Base-by-base conservation (phyloP, 2,113 vertebrate species). In the Rostratula benghalensis region DNA sequence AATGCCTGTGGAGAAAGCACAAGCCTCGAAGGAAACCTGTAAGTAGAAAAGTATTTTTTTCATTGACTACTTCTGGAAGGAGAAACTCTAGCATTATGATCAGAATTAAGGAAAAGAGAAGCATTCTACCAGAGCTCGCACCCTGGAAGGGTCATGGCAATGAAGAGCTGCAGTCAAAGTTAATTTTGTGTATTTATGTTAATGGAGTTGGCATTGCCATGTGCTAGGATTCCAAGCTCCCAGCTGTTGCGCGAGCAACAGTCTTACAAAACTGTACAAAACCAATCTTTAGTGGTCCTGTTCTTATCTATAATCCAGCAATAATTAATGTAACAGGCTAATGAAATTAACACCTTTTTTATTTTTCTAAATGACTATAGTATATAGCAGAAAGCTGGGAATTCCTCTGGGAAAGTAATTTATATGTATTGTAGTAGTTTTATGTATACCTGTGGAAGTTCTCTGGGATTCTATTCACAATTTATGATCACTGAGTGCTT, bases 401-500 rank as follows among this genome's bases (percentile, higher is more conserved):
- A 50, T 93, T 75, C 25, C 64, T 89, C 45, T 46, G 0, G n/a
- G 54, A 41, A 75, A 69, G 18, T 10, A 59, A 68, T 15, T 37
- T 77, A 10, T 67, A 25, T 41, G 7, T 80, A 7, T 50, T 68
- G 21, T 53, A 54, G 31, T 59, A 75, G 21, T 25, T 54, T 23
- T 21, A 21, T 1, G 0, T 16, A 17, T 16, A 30, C 5, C 14
- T 1, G 0, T 25, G 30, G 51, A 75, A 82, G 24, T 48, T 4
- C 4, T 75, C 41, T 87, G 43, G 13, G 39, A 53, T 83, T 50
- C 21, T 45, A 2, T 48, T 73, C 19, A 19, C 18, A 27, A 37
- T 4, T 60, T 74, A 48, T 1, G 37, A 46, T 51, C 18, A 21
- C 7, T 37, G 31, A 37, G 35, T 68, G 18, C 23, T 78, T 77